A percentile compares a stretch with the other conserved stretches of the same genome.
Conservation (phyloP, 2,113 vertebrate genomes). For the Anseranas semipalmata region DNA sequence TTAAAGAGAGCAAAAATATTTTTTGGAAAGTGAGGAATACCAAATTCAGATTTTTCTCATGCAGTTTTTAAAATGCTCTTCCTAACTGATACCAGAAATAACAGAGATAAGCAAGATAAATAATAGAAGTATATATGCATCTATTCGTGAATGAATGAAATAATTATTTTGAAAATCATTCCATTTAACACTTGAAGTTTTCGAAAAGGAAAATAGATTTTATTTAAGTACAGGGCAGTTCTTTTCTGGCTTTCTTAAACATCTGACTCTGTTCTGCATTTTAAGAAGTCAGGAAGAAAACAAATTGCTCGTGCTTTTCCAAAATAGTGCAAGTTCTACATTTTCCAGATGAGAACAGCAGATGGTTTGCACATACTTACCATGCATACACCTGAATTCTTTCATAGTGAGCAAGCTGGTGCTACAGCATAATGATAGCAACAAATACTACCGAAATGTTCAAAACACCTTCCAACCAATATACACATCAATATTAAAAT, state of each 20-base stretch:
- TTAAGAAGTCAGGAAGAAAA: not conserved
- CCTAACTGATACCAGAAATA: not conserved
- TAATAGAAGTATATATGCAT: not conserved
- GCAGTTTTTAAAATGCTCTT: not conserved
- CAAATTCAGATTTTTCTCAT: not conserved
- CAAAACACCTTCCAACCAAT: not conserved
- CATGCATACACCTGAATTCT: not conserved
- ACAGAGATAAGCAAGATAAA: not conserved
- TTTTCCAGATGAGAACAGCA: not conserved
- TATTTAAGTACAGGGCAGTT: not conserved
- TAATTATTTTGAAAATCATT: not conserved
- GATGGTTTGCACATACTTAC: not conserved
- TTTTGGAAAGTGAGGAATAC: not conserved
- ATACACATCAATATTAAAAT: not conserved
- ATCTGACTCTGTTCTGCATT: not conserved
- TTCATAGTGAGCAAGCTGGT: not conserved
- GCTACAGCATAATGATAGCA: not conserved
- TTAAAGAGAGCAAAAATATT: rapidly evolving
- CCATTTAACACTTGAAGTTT: not conserved
- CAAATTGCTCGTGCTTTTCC: not conserved
- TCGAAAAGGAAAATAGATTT: not conserved
- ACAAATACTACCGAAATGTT: not conserved
- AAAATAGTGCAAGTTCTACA: not conserved
- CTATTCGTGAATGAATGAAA: not conserved
- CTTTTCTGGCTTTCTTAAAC: not conserved